Evolutionary conservation across 2,797 vertebrate species (phyloP).

Genomic region (Rhinichthys osculus): DNA sequence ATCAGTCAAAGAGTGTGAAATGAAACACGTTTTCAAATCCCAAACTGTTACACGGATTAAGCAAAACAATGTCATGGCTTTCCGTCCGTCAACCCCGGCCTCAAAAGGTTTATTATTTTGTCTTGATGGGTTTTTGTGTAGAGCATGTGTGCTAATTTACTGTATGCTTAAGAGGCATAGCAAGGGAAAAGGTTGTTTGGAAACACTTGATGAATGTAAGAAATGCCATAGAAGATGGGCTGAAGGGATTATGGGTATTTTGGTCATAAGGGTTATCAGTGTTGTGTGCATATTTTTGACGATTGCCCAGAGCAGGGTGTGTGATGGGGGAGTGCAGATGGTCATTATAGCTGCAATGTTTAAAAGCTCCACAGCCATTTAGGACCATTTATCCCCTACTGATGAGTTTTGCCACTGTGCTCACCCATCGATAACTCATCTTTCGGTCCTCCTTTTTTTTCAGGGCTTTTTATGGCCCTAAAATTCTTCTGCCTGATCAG

Average conservation of each 20-base stretch:
- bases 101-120: constrained; percentile 1
- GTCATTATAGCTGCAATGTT: constrained; percentile 47
- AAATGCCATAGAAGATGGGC: neutral
- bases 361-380: constrained; percentile 47
- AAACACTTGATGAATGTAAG: neutral
- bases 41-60: constrained; percentile 24
- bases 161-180: neutral
- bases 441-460: constrained; percentile 53
- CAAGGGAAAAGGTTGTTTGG: neutral
- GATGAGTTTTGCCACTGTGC: constrained; percentile 63
- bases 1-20: constrained; percentile 48
- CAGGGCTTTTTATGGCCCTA: constrained; percentile 47
- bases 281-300: constrained; percentile 21
- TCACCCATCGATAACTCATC: constrained; percentile 67
- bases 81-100: neutral
- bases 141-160: neutral
- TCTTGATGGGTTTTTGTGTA: neutral
- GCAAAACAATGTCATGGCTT: neutral
- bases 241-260: constrained; percentile 48
- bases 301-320: constrained; percentile 9
- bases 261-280: constrained; percentile 46
- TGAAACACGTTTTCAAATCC: constrained; percentile 46
- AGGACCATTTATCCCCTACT: constrained; percentile 64
- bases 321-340: constrained; percentile 33
- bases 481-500: constrained; percentile 54